Conservation (phyloP, 2,113 vertebrate genomes). For the Thamnophis sirtalis region DNA sequence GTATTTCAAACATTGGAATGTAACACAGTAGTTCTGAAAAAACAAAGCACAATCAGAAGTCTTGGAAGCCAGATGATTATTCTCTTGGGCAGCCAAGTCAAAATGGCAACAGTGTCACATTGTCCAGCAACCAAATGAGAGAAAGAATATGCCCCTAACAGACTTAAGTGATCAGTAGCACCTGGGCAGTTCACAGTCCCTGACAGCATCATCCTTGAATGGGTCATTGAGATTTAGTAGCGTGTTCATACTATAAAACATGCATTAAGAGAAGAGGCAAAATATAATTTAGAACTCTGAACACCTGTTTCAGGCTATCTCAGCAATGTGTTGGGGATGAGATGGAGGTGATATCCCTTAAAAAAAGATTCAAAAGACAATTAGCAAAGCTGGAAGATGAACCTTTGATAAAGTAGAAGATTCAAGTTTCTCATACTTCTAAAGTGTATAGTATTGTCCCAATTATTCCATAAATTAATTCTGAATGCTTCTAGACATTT, state of each 20-base stretch:
- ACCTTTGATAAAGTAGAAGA: background rate
- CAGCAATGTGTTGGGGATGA: background rate
- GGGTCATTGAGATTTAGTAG: background rate
- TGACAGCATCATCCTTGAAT: background rate
- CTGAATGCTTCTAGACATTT: background rate
- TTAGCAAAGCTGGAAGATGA: background rate
- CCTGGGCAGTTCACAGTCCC: background rate
- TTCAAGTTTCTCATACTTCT: background rate
- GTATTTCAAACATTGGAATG: background rate
- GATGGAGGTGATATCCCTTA: background rate
- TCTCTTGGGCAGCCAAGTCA: background rate
- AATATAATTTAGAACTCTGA: background rate
- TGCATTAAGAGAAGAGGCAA: background rate
- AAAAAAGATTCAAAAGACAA: background rate
- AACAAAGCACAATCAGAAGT: background rate
- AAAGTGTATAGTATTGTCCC: too few species aligned
- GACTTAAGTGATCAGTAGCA: background rate
- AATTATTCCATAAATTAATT: background rate
- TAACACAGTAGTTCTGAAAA: background rate
- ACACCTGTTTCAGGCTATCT: background rate
- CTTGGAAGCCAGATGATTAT: background rate
- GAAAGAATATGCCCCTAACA: background rate
- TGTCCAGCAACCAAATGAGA: background rate
- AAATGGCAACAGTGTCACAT: background rate
- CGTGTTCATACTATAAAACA: background rate